Conservation (phyloP, 2,888 invertebrate species). For the Dorcus hopei region DNA sequence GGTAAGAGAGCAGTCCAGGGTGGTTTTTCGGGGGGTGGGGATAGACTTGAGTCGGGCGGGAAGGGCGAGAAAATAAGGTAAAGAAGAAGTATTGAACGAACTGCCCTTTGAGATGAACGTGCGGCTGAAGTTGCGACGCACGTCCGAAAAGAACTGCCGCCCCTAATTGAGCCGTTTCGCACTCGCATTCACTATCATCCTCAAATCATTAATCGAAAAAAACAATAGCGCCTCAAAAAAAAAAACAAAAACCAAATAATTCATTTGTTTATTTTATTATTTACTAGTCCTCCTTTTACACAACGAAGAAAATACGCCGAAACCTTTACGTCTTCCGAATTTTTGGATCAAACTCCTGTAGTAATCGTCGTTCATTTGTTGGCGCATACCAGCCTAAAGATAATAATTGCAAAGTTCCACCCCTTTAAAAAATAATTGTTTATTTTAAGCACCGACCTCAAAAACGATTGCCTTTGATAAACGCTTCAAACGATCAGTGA, state of each 20-base stretch:
- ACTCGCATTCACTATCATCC: neutral
- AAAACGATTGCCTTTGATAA: too few species aligned
- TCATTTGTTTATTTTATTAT: too few species aligned
- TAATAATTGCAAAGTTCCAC: too few species aligned
- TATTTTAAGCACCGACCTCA: too few species aligned
- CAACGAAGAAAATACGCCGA: too few species aligned
- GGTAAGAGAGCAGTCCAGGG: conserved; percentile 24
- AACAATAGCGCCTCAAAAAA: neutral
- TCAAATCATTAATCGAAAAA: neutral
- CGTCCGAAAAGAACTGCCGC: conserved; percentile 4
- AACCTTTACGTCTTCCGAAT: too few species aligned
- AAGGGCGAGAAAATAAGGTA: conserved; percentile 38
- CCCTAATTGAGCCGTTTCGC: neutral
- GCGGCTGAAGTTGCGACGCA: conserved; percentile 3
- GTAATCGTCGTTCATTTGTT: too few species aligned
- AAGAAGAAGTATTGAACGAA: conserved; percentile 45
- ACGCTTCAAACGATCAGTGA: too few species aligned
- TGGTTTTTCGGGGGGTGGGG: conserved; percentile 30
- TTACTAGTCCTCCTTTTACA: too few species aligned
- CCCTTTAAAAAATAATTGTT: too few species aligned
- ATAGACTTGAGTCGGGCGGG: conserved; percentile 24
- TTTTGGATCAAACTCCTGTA: too few species aligned
- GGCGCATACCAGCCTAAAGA: too few species aligned
- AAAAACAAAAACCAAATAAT: neutral
- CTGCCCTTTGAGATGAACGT: conserved; percentile 35